A percentile compares a stretch with the other conserved stretches of the same genome.
These are phyloP conservation scores for Drosophila putrida DNA, from an alignment of 2,888 invertebrate genomes.

Conservation along the genomic window DNA sequence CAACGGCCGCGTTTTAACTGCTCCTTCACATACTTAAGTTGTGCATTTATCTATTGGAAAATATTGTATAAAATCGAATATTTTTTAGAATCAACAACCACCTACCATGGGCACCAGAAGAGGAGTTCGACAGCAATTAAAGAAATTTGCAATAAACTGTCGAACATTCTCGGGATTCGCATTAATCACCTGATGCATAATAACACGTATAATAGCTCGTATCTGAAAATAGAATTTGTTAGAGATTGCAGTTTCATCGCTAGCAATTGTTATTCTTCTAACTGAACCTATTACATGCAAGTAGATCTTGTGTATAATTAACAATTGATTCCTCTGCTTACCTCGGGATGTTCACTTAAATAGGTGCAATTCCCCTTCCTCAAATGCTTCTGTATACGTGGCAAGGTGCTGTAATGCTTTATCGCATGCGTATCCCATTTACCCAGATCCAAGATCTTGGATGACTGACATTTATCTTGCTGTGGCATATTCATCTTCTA, in stretches of 20 bases:
- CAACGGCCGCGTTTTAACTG: conserved; percentile 65
- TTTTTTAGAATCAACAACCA: not conserved
- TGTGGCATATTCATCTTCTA: conserved; percentile 19
- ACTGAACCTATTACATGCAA: not conserved
- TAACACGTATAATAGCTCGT: conserved; percentile 77
- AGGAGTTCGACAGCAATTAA: conserved; percentile 61
- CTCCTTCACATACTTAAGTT: conserved; percentile 68
- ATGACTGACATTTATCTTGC: not conserved
- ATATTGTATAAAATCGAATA: not conserved
- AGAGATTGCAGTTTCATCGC: not conserved
- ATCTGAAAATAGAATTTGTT: conserved; percentile 54
- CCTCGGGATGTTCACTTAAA: conserved; percentile 67
- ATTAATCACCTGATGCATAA: conserved; percentile 70
- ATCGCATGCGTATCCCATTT: conserved; percentile 66
- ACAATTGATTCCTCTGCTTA: conserved; percentile 1
- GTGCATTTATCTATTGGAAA: conserved; percentile 62
- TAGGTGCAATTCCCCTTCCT: conserved; percentile 64
- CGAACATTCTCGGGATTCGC: conserved; percentile 61
- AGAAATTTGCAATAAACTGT: conserved; percentile 67
- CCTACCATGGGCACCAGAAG: conserved; percentile 65
- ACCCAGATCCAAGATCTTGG: conserved; percentile 59
- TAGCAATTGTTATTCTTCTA: not conserved
- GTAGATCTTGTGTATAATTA: not conserved
- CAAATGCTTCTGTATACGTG: conserved; percentile 61
- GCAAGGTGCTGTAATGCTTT: conserved; percentile 47